Conservation (phyloP, 1,140 invertebrate species). For the Heliothis virescens region DNA sequence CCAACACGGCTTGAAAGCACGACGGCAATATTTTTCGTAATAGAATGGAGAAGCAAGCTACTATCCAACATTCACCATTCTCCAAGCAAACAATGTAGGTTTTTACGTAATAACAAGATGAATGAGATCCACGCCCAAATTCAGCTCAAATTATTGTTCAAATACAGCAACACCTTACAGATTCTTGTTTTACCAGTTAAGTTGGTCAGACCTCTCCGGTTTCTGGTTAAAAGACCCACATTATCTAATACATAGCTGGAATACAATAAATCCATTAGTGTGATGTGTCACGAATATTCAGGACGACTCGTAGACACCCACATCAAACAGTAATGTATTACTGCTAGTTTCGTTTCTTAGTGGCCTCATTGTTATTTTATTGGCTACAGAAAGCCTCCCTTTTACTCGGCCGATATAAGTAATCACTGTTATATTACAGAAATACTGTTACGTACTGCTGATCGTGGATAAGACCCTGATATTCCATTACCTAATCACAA, state of each 20-base stretch:
- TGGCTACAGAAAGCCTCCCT: constrained; percentile 23
- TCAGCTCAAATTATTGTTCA: background rate
- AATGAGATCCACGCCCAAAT: constrained; percentile 21
- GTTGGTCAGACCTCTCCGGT: background rate
- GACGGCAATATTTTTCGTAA: background rate
- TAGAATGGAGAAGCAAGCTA: background rate
- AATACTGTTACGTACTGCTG: constrained; percentile 28
- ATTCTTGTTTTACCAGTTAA: background rate
- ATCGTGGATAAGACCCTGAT: constrained; percentile 29
- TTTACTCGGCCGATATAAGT: constrained; percentile 22
- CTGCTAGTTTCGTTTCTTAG: constrained; percentile 4
- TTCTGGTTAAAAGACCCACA: background rate
- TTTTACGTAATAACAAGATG: constrained; percentile 26
- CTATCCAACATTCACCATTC: background rate
- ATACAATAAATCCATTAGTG: constrained; percentile 35
- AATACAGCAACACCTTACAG: constrained; percentile 7
- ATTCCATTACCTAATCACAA: constrained; percentile 34
- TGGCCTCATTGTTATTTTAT: constrained; percentile 44
- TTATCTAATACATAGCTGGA: background rate
- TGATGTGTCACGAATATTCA: constrained; percentile 14
- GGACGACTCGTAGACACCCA: constrained; percentile 16
- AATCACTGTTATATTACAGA: constrained; percentile 27
- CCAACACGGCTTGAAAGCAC: constrained; percentile 11
- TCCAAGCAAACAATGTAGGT: background rate
- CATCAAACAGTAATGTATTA: constrained; percentile 19